phyloP scores from a whole-genome alignment of 92 coral and sea anemone species.

The Palythoa grandiflora region DNA sequence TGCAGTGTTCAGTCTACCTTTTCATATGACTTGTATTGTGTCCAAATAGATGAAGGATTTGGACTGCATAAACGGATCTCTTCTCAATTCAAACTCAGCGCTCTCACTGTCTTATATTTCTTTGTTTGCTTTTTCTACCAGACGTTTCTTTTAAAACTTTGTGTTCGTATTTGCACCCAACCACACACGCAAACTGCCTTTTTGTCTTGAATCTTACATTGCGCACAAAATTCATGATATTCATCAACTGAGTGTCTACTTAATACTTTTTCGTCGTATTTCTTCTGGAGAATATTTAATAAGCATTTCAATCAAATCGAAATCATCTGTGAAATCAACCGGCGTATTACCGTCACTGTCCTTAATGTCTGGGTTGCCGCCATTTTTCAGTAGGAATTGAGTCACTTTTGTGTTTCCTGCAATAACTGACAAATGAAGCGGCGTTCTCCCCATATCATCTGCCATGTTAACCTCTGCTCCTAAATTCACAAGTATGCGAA shows the following conservation, averaged over 20 bases:
- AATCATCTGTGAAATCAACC: slow-evolving; percentile 94
- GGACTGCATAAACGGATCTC: too few relatives aligned
- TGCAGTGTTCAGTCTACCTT: too few relatives aligned
- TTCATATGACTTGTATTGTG: too few relatives aligned
- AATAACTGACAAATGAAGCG: slow-evolving; percentile 85
- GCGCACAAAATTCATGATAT: neutral
- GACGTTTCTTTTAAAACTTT: too few relatives aligned
- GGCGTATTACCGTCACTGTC: slow-evolving; percentile 83
- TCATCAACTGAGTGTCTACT: neutral
- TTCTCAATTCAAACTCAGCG: too few relatives aligned
- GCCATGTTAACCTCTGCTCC: slow-evolving; percentile 98
- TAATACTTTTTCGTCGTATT: slow-evolving; percentile 33
- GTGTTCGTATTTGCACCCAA: too few relatives aligned
- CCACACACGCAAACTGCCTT: too few relatives aligned
- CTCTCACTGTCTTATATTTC: too few relatives aligned
- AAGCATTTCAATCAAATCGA: slow-evolving; percentile 93
- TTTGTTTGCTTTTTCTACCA: too few relatives aligned
- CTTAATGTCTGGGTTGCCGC: slow-evolving; percentile 92
- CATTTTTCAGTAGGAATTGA: slow-evolving; percentile 82
- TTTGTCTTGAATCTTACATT: too few relatives aligned
- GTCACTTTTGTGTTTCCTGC: slow-evolving; percentile 78
- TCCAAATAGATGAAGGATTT: too few relatives aligned
- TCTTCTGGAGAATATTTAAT: slow-evolving; percentile 85
- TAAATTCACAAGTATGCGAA: slow-evolving; percentile 88
- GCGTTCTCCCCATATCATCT: slow-evolving; percentile 84